A percentile compares a stretch with the other conserved stretches of the same genome.
Conservation (phyloP, 2,888 invertebrate genomes). For the Piscicola geometra region DNA sequence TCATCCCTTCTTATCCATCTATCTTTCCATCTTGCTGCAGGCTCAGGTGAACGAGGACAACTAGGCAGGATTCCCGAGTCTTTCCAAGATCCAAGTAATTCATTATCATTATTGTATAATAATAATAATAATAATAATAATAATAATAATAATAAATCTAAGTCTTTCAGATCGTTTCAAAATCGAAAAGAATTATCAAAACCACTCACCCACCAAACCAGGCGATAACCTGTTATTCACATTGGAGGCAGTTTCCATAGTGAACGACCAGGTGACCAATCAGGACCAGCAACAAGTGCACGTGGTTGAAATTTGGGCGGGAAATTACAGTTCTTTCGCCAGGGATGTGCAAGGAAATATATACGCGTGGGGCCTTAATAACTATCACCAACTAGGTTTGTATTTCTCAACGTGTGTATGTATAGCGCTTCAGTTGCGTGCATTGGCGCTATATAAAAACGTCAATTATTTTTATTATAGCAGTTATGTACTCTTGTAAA, state of each 20-base stretch:
- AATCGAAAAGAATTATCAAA: background rate
- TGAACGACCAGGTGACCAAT: background rate
- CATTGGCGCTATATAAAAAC: too few relatives aligned
- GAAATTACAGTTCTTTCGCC: constrained; percentile 76
- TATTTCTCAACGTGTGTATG: constrained; percentile 32
- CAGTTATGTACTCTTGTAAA: too few relatives aligned
- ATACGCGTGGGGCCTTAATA: constrained; percentile 76
- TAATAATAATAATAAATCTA: background rate
- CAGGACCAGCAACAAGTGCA: background rate
- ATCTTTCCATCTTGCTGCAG: constrained; percentile 53
- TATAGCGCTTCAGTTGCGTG: too few relatives aligned
- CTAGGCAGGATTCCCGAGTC: constrained; percentile 77
- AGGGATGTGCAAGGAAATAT: constrained; percentile 65
- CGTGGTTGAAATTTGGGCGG: constrained; percentile 71
- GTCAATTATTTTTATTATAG: too few relatives aligned
- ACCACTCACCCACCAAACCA: background rate
- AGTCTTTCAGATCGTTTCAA: too few relatives aligned
- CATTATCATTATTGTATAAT: constrained; percentile 4
- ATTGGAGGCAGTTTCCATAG: background rate
- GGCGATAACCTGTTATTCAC: background rate
- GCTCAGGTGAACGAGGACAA: constrained; percentile 91
- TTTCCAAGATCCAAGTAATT: constrained; percentile 55
- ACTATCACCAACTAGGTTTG: constrained; percentile 83
- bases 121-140: background rate
- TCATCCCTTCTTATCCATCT: too few relatives aligned